These are phyloP conservation scores for Alloscopus bannaensis DNA, from an alignment of 2,888 invertebrate genomes.

Conservation along the genomic window DNA sequence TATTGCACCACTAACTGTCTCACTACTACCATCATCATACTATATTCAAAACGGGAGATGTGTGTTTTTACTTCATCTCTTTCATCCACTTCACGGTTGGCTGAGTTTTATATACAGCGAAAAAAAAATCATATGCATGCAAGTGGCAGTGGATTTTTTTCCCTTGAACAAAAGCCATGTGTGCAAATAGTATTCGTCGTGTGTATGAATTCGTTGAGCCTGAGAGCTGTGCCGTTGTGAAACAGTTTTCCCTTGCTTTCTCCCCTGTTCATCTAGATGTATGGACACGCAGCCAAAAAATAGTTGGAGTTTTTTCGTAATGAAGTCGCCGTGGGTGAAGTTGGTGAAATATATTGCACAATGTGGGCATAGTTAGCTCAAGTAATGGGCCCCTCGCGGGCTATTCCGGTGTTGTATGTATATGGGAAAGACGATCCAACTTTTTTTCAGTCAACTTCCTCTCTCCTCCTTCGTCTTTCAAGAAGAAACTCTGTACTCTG, in stretches of 20 bases:
- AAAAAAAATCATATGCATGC: neutral
- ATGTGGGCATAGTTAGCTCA: constrained; percentile 51
- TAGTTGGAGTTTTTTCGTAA: neutral
- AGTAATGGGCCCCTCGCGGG: constrained; percentile 65
- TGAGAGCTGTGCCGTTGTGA: too few species aligned
- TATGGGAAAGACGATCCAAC: neutral
- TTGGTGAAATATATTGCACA: constrained; percentile 48
- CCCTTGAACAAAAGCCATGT: constrained; percentile 7
- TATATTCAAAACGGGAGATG: neutral
- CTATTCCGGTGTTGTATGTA: constrained; percentile 31
- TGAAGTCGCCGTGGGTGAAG: constrained; percentile 44
- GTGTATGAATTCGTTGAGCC: too few species aligned
- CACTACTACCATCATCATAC: neutral
- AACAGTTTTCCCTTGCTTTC: too few species aligned
- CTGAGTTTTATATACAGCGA: constrained; percentile 12
- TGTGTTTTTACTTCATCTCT: too few species aligned
- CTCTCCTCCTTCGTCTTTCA: neutral
- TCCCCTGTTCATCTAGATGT: too few species aligned
- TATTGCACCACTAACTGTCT: constrained; percentile 13
- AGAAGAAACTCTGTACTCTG: neutral
- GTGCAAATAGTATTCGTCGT: too few species aligned
- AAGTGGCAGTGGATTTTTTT: neutral
- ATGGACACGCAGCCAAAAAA: neutral
- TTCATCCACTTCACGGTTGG: constrained; percentile 8
- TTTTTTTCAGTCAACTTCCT: constrained; percentile 21